Evolutionary conservation across 2,797 vertebrate species (phyloP), one percentile per base, ranked within the genome.

Genomic region (Phylloscopus collybita): DNA sequence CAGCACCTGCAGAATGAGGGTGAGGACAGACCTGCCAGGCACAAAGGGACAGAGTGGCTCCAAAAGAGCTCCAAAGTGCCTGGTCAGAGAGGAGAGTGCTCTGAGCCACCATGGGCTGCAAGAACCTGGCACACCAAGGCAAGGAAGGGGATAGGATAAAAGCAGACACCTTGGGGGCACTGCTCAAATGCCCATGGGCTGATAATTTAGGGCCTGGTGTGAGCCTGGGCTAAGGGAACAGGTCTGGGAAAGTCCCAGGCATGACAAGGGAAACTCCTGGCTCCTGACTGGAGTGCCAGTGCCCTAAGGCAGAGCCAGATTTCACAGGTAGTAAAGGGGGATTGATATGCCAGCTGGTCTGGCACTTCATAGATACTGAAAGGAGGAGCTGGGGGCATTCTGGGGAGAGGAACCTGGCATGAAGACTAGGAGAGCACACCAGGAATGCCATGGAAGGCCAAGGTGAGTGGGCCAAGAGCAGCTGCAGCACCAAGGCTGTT

Each of bases 241-340:
- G 5, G 25, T 3, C 11, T 38, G 67, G 18, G 27, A n/a, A n/a
- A 32, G 18, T 47, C 11, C n/a, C 40, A 53, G 4, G 18, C n/a
- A 45, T 22, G 11, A 10, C 18, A 38, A 54, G 18, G 49, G 40
- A 54, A 72, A 42, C 21, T 65, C 40, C 23, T 16, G 49, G 18
- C 57, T 47, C 27, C n/a, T 45, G 40, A 29, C 7, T 19, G 80
- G 49, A 64, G 11, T 54, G 40, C 4, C 20, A 70, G 66, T 34
- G 79, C 20, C 45, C 36, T 9, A 13, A 76, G 27, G 50, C 61
- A 75, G 62, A 61, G 26, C 11, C 57, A 44, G 9, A 38, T 38
- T 38, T 57, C 9, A 6, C 2, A 0, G 9, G 32, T 3, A 9
- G 20, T n/a, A 18, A 50, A 38, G 21, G 14, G 16, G 12, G 5